Evolutionary conservation across 1,140 invertebrate genomes (phyloP).

Genomic region (Neomicropteryx cornuta): DNA sequence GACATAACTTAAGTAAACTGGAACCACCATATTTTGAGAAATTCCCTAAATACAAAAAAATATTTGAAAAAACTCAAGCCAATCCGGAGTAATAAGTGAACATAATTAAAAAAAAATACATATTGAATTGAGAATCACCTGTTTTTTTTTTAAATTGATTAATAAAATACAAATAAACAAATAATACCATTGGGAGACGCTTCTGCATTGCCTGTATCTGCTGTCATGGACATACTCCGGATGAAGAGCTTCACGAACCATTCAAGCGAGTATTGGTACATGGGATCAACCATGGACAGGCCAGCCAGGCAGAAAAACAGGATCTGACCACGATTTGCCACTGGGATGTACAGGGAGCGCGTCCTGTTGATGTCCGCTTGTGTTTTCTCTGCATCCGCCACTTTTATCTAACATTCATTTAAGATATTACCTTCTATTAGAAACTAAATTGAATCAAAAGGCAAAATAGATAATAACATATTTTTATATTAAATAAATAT

Average conservation of each 20-base stretch:
- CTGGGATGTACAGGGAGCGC: constrained; percentile 67
- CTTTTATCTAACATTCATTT: constrained; percentile 46
- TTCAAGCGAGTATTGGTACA: constrained; percentile 86
- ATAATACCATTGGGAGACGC: constrained; percentile 30
- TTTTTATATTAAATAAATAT: no score
- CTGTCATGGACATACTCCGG: constrained; percentile 69
- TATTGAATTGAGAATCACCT: no score
- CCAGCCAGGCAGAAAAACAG: constrained; percentile 88
- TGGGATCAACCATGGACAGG: constrained; percentile 83
- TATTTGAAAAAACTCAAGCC: no score
- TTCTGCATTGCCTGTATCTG: no score
- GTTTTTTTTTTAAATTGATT: no score
- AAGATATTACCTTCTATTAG: constrained; percentile 46
- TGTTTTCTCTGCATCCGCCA: constrained; percentile 58
- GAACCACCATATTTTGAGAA: no score
- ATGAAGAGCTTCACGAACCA: constrained; percentile 90
- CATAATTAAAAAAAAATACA: no score
- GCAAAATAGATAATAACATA: no score
- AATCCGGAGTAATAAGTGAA: no score
- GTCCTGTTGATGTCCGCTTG: constrained; percentile 65
- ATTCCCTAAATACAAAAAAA: no score
- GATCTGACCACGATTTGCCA: constrained; percentile 74
- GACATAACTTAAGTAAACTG: no score
- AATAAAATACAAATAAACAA: no score
- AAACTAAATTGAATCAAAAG: constrained; percentile 6